Evolutionary conservation across 1,140 invertebrate genomes (phyloP), one percentile per base, ranked within the genome.

Genomic region (Zaprionus kolodkinae): DNA sequence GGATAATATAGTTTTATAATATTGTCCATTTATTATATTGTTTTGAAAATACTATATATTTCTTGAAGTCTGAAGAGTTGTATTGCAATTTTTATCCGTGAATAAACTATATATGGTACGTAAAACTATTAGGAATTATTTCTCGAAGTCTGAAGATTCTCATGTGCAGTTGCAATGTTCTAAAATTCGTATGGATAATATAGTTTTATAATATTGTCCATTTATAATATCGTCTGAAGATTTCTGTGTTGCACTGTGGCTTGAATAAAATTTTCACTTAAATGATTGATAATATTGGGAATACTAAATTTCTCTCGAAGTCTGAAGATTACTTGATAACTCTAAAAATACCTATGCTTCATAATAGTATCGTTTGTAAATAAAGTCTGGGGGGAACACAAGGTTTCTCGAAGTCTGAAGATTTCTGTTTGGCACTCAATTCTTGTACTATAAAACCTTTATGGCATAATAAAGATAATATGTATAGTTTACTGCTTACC

Each of bases 401-500:
- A 30, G 1, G 27, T 30, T 30, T 30, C 27, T 40, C 13, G 38
- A 6, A 6, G 38, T n/a, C 38, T 40, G 38, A 40, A 40, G 38
- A 40, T 40, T 40, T 40, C 13, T 40, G 13, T 15, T 43, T 6
- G 13, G n/a, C n/a, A n/a, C n/a, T 6, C 13, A 6, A n/a, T 43
- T 43, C 6, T n/a, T 40, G 13, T 6, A n/a, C 13, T 15, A 9
- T 15, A 43, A 6, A 3, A 15, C n/a, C n/a, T 48, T 25, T 50
- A 50, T 50, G n/a, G 45, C 45, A 25, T n/a, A 50, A 25, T 25
- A 50, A 25, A 50, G 40, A 45, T 45, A 15, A 45, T 7, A 40
- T 15, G 6, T 7, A 40, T 15, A 6, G 40, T 15, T 43, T 15
- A 9, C 35, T 33, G 0, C 50, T 74, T 54, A 92, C 81, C 92